Base-by-base conservation (phyloP, 2,888 invertebrate species). In the Meiosimyza decipiens region DNA sequence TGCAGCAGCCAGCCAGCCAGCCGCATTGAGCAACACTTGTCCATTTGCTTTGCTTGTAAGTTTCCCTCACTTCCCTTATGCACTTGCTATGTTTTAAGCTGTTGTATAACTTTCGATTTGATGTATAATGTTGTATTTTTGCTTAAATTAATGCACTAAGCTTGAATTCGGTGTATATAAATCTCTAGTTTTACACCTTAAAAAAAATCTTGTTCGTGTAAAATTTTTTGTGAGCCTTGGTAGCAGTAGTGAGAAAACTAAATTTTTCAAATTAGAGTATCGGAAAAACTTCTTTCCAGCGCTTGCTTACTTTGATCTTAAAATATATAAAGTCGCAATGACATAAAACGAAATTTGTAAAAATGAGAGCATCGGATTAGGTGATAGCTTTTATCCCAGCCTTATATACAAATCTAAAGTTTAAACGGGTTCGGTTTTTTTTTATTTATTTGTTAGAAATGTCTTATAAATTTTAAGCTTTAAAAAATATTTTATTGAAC, bases 1-100 rank as follows among this genome's bases (percentile, higher is more conserved):
- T 40, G 40, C 40, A 40, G 40, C 40, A 40, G 40, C 9, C 9
- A 40, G 40, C 40, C 40, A 40, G 12, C 11, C 13, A 22, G 67
- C 67, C 55, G 55, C 18, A 55, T 67, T 67, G 67, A 67, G 67
- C 67, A 67, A 67, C 67, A 67, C 67, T 67, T 67, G 67, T 57
- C 57, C 57, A 40, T 22, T 22, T 40, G 52, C 52, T 51, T 28
- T 51, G 50, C 52, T 50, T 15, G 13, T 18, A n/a, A 51, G 22
- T 51, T 51, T n/a, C 15, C 51, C 12, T 22, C 22, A 11, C 22
- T 16, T 50, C n/a, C 51, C 51, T 16, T 52, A n/a, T 64, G 51
- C 28, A 6, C 33, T 52, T 33, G 54, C 22, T 12, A 33, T 11
- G 66, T 33, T 54, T 16, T n/a, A 28, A 51, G 22, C 65, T 66